Evolutionary conservation across 2,113 vertebrate genomes (phyloP).

Genomic region (Neogale vison): DNA sequence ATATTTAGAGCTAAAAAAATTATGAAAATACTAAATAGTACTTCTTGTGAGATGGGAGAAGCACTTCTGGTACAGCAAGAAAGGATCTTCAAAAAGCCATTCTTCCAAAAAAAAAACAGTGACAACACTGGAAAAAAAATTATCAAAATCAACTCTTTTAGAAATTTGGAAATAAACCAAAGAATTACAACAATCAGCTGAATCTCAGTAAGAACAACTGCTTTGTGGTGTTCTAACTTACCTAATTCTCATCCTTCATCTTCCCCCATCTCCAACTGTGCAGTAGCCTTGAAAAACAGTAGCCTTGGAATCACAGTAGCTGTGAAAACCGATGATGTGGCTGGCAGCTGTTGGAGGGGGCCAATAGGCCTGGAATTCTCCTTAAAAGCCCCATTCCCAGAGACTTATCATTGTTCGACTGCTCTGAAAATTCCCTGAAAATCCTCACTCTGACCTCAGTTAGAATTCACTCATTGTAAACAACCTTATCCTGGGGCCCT

Average conservation of each 20-base stretch:
- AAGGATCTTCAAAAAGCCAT: not conserved
- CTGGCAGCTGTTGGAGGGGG: not conserved
- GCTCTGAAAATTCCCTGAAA: not conserved
- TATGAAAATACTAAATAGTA: not conserved
- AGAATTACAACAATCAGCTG: not conserved
- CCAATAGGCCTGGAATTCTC: not conserved
- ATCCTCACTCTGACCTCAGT: not conserved
- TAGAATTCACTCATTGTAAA: not conserved
- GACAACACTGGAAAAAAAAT: not conserved
- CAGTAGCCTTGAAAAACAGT: not conserved
- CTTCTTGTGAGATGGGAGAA: not conserved
- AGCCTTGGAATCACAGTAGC: not conserved
- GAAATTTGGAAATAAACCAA: not conserved
- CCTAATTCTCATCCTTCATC: not conserved
- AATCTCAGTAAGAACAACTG: not conserved
- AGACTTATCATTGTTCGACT: not conserved
- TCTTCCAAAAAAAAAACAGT: not conserved
- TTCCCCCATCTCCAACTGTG: no score
- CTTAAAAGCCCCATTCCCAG: not conserved
- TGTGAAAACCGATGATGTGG: not conserved
- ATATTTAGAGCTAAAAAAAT: not conserved
- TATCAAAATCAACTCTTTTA: not conserved
- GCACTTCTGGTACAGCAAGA: not conserved
- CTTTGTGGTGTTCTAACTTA: not conserved
- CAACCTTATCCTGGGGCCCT: not conserved